Evolutionary conservation across 2,797 vertebrate genomes (phyloP).

Genomic region (Lagorchestes hirsutus): DNA sequence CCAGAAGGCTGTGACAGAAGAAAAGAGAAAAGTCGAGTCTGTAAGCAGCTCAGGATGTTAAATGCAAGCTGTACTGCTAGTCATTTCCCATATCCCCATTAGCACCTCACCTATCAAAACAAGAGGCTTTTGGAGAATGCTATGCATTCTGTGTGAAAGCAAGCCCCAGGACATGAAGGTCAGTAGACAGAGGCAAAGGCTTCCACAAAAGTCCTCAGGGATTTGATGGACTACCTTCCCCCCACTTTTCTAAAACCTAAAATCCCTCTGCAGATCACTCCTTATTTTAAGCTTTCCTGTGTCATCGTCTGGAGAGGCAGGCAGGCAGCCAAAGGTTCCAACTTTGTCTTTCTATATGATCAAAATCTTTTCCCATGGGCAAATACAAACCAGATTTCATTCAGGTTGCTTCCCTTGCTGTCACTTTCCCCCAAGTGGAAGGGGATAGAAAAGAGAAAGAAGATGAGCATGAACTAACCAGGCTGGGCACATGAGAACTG

Average conservation of each 20-base stretch:
- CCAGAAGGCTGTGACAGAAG: not conserved
- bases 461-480: not conserved
- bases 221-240: conserved; percentile 34
- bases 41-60: not conserved
- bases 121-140: conserved; percentile 4
- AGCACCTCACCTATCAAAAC: conserved; percentile 14
- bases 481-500: not conserved
- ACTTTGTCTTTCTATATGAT: not conserved
- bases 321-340: conserved; percentile 27
- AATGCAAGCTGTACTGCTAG: not conserved
- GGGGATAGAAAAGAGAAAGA: not conserved
- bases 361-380: conserved; percentile 48
- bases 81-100: not conserved
- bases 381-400: conserved; percentile 42
- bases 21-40: not conserved
- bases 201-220: not conserved
- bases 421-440: conserved; percentile 34
- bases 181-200: not conserved
- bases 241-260: conserved; percentile 34
- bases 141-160: not conserved
- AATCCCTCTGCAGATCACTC: conserved; percentile 29
- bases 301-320: not conserved
- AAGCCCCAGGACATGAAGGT: not conserved
- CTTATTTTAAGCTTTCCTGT: not conserved
- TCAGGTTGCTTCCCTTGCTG: conserved; percentile 6